A percentile compares a stretch with the other conserved stretches of the same genome.
phyloP scores from a whole-genome alignment of 2,888 invertebrate genomes.

The Apodemia hepburni region DNA sequence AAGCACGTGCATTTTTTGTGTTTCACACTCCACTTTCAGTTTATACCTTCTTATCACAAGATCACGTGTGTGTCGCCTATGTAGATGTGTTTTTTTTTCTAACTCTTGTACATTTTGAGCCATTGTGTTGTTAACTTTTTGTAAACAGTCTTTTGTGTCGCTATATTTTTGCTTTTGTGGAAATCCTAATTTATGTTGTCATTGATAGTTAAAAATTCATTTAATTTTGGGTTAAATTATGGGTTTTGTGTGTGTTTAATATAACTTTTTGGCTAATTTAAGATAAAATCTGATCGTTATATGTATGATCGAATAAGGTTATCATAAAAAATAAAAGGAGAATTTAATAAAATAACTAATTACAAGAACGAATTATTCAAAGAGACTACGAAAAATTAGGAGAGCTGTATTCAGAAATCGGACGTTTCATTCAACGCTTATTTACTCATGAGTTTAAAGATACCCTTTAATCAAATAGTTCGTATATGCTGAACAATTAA shows the following conservation, averaged over 20 bases:
- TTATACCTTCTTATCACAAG: neutral
- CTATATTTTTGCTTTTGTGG: slow-evolving; percentile 2
- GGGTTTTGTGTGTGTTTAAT: neutral
- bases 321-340: no score
- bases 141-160: neutral
- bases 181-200: neutral
- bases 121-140: neutral
- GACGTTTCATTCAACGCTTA: no score
- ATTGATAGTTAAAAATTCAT: neutral
- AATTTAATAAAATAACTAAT: no score
- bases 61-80: neutral
- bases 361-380: no score
- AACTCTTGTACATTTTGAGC: slow-evolving; percentile 8
- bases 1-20: slow-evolving; percentile 1
- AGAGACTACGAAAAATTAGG: no score
- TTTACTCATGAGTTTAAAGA: no score
- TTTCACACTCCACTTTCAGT: slow-evolving; percentile 6
- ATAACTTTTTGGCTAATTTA: neutral
- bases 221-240: neutral
- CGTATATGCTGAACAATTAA: no score
- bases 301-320: no score
- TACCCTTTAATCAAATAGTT: no score
- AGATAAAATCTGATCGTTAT: no score
- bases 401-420: no score
- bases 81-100: neutral